phyloP scores from a whole-genome alignment of 2,797 vertebrate genomes.

The Neomorphus geoffroyi region DNA sequence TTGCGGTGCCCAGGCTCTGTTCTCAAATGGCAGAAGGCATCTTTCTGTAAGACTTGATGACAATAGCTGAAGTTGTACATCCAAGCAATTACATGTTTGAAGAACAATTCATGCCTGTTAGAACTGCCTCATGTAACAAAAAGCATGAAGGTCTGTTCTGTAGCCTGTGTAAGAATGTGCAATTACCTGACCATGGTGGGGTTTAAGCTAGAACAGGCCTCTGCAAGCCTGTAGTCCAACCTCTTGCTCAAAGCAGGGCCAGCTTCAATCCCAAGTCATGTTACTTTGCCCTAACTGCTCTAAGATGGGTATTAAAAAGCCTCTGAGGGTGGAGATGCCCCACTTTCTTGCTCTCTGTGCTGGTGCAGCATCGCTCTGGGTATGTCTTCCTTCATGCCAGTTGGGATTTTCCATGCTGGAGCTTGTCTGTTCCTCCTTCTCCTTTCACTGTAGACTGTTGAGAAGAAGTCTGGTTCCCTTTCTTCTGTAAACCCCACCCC shows the following conservation, averaged over 20 bases:
- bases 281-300: not conserved
- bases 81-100: not conserved
- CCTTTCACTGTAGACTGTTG: not conserved
- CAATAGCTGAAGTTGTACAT: not conserved
- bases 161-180: not conserved
- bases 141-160: not conserved
- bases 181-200: not conserved
- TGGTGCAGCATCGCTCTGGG: not conserved
- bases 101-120: not conserved
- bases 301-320: not conserved
- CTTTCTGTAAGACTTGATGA: not conserved
- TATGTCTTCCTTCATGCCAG: fast-evolving
- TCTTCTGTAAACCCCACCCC: not conserved
- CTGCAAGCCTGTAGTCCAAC: not conserved
- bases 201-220: not conserved
- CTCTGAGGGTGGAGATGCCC: not conserved
- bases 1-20: not conserved
- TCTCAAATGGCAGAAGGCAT: not conserved
- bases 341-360: not conserved
- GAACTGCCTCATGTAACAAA: not conserved
- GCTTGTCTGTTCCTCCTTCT: not conserved
- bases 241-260: not conserved
- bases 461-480: not conserved
- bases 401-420: not conserved
- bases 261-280: not conserved